These are phyloP conservation scores for Oopsacas minuta DNA, from an alignment of 37 sponge, comb jelly and placozoan species.

Conservation along the genomic window DNA sequence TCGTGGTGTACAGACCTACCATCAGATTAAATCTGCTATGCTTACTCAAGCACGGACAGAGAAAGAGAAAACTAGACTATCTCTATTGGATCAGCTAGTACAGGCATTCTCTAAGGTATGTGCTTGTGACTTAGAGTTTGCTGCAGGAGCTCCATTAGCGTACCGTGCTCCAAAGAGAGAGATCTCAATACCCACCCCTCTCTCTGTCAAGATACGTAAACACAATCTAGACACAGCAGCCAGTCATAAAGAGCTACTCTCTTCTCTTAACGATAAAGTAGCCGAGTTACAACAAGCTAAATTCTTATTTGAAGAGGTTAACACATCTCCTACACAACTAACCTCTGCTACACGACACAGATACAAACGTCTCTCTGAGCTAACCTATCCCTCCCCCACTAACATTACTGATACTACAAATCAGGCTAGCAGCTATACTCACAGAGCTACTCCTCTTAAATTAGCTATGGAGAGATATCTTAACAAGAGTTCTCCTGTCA, in stretches of 20 bases:
- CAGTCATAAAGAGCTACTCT: neutral
- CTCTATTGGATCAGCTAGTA: neutral
- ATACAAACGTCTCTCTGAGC: constrained; percentile 13
- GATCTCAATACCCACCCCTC: neutral
- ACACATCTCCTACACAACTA: neutral
- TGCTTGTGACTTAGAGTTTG: neutral
- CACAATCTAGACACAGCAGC: neutral
- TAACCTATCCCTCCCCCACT: constrained; percentile 8
- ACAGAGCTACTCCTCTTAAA: neutral
- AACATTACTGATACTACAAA: neutral
- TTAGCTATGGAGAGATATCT: neutral
- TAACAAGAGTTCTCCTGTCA: neutral
- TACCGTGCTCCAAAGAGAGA: neutral
- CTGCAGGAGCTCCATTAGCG: neutral
- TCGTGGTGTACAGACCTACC: neutral
- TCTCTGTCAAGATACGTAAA: neutral
- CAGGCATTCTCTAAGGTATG: neutral
- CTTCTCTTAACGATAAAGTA: neutral
- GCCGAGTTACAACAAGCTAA: neutral
- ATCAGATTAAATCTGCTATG: neutral
- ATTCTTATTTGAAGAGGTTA: neutral
- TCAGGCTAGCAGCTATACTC: neutral
- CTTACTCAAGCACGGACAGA: neutral
- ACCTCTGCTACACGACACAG: neutral
- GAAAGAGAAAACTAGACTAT: neutral